Evolutionary conservation across 2,797 vertebrate genomes (phyloP), one percentile per base, ranked within the genome.

Genomic region (Oophaga sylvatica): DNA sequence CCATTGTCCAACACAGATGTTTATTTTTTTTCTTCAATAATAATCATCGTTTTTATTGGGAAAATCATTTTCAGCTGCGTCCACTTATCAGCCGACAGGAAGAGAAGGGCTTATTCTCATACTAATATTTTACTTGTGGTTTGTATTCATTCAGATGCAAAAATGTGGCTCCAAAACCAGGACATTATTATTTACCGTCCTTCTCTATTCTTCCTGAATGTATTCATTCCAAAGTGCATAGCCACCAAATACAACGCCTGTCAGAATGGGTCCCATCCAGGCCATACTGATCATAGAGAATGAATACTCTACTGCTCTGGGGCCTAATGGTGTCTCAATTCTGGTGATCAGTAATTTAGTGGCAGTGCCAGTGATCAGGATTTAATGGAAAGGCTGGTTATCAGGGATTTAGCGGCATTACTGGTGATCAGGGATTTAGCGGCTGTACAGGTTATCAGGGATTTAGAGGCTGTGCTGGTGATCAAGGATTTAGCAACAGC

Each of bases 1-100:
- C 53, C 41, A 29, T 65, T 71, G 76, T 89, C 87, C 88, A 89
- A 73, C 88, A 29, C 88, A 89, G 88, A 89, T 89, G 88, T 89
- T 82, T 89, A 48, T 81, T 89, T 85, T 83, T 80, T 82, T 86
- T 77, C 79, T 88, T 71, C 83, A 89, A 84, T 77, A 86, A 86
- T 86, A 89, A 89, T 86, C 84, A 89, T 89, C 80, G 48, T 89
- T 89, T 89, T 89, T 89, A 86, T 86, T 89, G 80, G 80, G 60
- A 86, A 86, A 89, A 89, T 86, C 48, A 83, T 86, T 89, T 78
- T 89, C 88, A 89, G 84, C 88, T 89, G 88, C 48, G 41, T 82
- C 81, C 79, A 68, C 87, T 89, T 84, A 83, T 86, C 88, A 83
- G 63, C 80, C 70, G 80, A 83, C 88, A 89, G 88, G 84, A 89